Evolutionary conservation across 2,113 vertebrate species (phyloP), one percentile per base, ranked within the genome.

Genomic region (Mastomys natalensis): DNA sequence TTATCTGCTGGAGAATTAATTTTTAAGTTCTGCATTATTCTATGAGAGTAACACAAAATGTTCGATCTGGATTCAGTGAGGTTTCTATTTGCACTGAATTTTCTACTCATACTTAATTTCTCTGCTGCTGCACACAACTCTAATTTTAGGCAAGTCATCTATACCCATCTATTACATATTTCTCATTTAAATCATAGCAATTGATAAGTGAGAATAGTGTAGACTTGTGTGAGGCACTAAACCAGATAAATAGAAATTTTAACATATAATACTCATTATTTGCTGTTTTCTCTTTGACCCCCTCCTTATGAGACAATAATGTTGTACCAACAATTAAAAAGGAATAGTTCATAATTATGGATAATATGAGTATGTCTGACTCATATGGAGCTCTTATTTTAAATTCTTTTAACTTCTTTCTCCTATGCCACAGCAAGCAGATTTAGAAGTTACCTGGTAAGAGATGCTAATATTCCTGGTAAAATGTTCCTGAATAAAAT

Each of bases 401-500:
- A 80, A 85, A 58, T 90, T 80, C n/a, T 72, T 29, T 58, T 90
- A 21, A 17, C 73, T 87, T 91, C 21, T 84, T n/a, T 84, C 31
- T 15, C 66, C 29, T 92, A 5, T 94, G 40, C 7, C 66, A 72
- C 6, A 60, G 1, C 4, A 89, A 92, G 7, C 53, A 82, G 3
- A 43, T 84, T 66, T 87, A 85, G n/a, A 85, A 91, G 7, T 91
- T 58, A 85, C 74, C 82, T 43, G 77, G 60, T 34, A 45, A 90
- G 40, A 86, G 43, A 3, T 45, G n/a, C 22, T 84, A 76, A 92
- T 1, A 15, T 48, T 94, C 8, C 85, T 55, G 82, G 4, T 90
- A 48, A 95, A 94, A 29, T 73, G 1, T 88, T 81, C 37, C 80
- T 95, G 62, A 94, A 78, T 74, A 95, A 96, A 93, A 66, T 37